Percentiles rank a stretch among this genome's conserved stretches.
These are phyloP conservation scores for Nemotelus nigrinus DNA, from an alignment of 2,888 invertebrate genomes.

Conservation along the genomic window DNA sequence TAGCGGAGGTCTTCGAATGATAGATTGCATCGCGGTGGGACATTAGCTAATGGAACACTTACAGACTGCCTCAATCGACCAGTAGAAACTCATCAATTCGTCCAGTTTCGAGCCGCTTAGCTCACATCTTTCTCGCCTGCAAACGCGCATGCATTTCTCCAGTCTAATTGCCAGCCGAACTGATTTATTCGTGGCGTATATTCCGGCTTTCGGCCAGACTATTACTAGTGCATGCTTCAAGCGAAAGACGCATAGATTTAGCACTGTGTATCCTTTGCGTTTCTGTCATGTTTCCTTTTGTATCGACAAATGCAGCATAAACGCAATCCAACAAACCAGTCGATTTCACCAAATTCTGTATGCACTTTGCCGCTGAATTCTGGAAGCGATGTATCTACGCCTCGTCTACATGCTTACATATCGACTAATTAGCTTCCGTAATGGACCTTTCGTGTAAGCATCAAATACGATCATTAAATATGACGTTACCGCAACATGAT, in stretches of 20 bases:
- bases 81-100: background rate
- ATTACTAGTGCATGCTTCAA: background rate
- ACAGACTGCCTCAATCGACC: background rate
- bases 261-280: conserved; percentile 25
- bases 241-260: background rate
- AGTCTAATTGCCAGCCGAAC: conserved; percentile 24
- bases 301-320: conserved; percentile 12
- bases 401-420: conserved; percentile 37
- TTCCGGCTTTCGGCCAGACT: conserved; percentile 22
- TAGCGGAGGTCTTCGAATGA: conserved; percentile 44
- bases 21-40: conserved; percentile 46
- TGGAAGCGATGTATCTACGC: conserved; percentile 13
- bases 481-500: conserved; percentile 13
- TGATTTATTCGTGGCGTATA: conserved; percentile 21
- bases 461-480: conserved; percentile 27
- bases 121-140: conserved; percentile 12
- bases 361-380: conserved; percentile 23
- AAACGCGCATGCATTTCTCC: conserved; percentile 8
- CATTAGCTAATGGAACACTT: conserved; percentile 47
- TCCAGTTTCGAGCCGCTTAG: background rate
- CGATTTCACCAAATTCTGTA: conserved; percentile 12
- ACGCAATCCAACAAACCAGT: background rate
- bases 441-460: conserved; percentile 33
- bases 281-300: conserved; percentile 34
- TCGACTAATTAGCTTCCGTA: conserved; percentile 34